Evolutionary conservation across 2,797 vertebrate species (phyloP), one percentile per base, ranked within the genome.

Genomic region (Acrossocheilus fasciatus): DNA sequence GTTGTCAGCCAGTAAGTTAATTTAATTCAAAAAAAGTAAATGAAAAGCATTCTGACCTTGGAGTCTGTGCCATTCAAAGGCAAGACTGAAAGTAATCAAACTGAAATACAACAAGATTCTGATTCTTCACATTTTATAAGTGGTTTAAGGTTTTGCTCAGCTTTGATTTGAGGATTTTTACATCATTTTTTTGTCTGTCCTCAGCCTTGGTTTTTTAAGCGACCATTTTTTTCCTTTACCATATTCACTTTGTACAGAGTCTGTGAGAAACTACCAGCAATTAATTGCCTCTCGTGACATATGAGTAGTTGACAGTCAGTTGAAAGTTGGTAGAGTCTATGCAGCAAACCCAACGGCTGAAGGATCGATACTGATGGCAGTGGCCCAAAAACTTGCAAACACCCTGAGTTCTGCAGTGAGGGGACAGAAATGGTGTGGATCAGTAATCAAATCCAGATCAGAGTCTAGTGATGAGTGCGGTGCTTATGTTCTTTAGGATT

Each of bases 381-480:
- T 79, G 74, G 45, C 39, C 64, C 75, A 85, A 20, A 6, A 85
- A 45, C 74, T 20, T 85, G 12, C 41, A 26, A 66, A 52, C 59
- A 66, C 26, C 23, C 9, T 66, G 7, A 82, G 88, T 78, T 69
- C 85, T 75, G 78, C 77, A 57, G 78, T 50, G 17, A 68, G 18
- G 50, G 39, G 54, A 36, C 85, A 87, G 85, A 47, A 17, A 62
- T 75, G 30, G 41, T 77, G 78, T 70, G 77, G 75, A 87, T 87
- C 81, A 41, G 52, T 59, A 75, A 79, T 83, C 66, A 82, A 87
- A 74, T 45, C 78, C 85, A 82, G 83, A 66, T 36, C 18, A 66
- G 52, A 72, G 74, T 69, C n/a, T n/a, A 47, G 41, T 23, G 47
- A 74, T 54, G 50, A 78, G 87, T 41, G 41, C 15, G 59, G 59